Conservation (phyloP, 2,888 invertebrate genomes). For the Caenorhabditis virilis region DNA sequence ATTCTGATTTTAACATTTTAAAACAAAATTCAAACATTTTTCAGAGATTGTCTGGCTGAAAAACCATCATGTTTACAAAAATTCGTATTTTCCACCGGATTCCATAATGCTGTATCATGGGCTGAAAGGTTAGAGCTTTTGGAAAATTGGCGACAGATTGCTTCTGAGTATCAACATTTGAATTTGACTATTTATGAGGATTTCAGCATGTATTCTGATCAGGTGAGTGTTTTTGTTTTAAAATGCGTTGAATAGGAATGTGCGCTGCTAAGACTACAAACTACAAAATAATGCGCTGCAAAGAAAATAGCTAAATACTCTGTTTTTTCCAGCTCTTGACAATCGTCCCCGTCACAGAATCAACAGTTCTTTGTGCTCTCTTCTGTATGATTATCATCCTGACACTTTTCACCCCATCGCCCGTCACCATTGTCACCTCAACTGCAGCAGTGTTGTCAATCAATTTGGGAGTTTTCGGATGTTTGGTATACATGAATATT, state of each 20-base stretch:
- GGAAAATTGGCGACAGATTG: slow-evolving; percentile 61
- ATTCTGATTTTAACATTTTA: slow-evolving; percentile 9
- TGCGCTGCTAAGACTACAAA: too few relatives aligned
- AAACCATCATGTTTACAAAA: slow-evolving; percentile 63
- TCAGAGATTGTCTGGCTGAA: slow-evolving; percentile 64
- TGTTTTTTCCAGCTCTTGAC: slow-evolving; percentile 53
- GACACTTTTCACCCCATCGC: slow-evolving; percentile 65
- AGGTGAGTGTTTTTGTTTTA: slow-evolving; percentile 40
- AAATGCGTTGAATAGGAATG: too few relatives aligned
- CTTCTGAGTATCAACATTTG: slow-evolving; percentile 59
- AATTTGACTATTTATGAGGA: slow-evolving; percentile 68
- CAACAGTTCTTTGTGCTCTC: slow-evolving; percentile 65
- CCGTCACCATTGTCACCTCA: slow-evolving; percentile 62
- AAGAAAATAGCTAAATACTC: background rate
- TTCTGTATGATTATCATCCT: slow-evolving; percentile 66
- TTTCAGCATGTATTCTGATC: slow-evolving; percentile 67
- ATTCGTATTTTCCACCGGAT: slow-evolving; percentile 68
- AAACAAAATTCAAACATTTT: slow-evolving; percentile 9
- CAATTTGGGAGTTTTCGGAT: slow-evolving; percentile 66
- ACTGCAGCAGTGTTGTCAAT: slow-evolving; percentile 64
- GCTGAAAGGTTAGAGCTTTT: slow-evolving; percentile 41
- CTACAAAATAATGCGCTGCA: too few relatives aligned
- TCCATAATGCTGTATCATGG: slow-evolving; percentile 66
- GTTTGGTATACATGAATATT: slow-evolving; percentile 60
- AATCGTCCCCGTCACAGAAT: slow-evolving; percentile 65